A percentile compares a stretch with the other conserved stretches of the same genome.
Evolutionary conservation across 2,797 vertebrate genomes (phyloP).

Genomic region (Melanotaenia parkinsoni): DNA sequence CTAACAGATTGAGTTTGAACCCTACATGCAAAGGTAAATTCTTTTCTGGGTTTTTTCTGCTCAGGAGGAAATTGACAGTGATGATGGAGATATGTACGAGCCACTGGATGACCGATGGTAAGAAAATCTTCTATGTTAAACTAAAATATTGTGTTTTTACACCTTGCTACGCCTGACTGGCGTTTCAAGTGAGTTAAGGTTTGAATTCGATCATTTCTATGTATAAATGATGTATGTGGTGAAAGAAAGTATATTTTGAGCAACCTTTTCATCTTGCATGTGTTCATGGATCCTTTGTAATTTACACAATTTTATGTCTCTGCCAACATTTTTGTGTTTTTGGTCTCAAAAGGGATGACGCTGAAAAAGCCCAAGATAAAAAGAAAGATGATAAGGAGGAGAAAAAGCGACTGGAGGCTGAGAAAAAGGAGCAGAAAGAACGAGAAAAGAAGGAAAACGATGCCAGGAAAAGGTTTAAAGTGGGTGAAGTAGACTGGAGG

Average conservation of each 20-base stretch:
- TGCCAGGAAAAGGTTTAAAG: slow-evolving; percentile 93
- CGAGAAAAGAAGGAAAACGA: slow-evolving; percentile 94
- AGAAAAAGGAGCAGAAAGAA: slow-evolving; percentile 91
- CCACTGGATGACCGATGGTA: slow-evolving; percentile 89
- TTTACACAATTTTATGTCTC: neutral
- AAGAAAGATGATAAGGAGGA: slow-evolving; percentile 87
- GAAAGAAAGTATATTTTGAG: neutral
- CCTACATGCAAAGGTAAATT: neutral
- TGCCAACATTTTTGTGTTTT: neutral
- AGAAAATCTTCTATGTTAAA: slow-evolving; percentile 27
- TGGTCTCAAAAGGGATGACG: slow-evolving; percentile 56
- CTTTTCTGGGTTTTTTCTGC: slow-evolving; percentile 34
- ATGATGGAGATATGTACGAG: slow-evolving; percentile 90
- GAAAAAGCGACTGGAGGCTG: slow-evolving; percentile 86
- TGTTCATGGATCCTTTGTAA: neutral
- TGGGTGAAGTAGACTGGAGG: slow-evolving; percentile 65
- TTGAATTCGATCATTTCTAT: neutral
- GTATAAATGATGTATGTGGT: neutral
- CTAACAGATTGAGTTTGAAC: neutral
- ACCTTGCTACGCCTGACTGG: neutral
- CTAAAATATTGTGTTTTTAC: neutral
- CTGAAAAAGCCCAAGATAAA: slow-evolving; percentile 81
- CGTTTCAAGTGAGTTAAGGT: neutral
- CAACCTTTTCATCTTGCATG: neutral
- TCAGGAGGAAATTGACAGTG: slow-evolving; percentile 77